phyloP scores from a whole-genome alignment of 1,140 invertebrate species.

The Lepidurus packardi region DNA sequence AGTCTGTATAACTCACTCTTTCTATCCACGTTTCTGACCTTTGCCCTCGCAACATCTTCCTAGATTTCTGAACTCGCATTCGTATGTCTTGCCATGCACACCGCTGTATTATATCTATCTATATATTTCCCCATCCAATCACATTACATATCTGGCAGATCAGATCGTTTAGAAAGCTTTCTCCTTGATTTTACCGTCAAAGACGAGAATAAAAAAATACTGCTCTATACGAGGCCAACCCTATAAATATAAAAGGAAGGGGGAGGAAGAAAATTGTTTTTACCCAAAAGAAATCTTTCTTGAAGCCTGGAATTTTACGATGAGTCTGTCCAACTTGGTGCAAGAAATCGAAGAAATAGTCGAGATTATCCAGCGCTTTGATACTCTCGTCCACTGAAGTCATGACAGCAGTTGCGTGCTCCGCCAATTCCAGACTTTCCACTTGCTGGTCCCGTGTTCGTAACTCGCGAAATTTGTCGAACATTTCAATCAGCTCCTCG shows the following conservation, averaged over 20 bases:
- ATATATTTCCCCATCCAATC: background rate
- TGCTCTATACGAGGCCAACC: too few species aligned
- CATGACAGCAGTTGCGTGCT: constrained; percentile 85
- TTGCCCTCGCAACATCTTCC: background rate
- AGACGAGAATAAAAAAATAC: background rate
- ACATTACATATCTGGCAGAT: constrained; percentile 13
- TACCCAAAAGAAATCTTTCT: constrained; percentile 81
- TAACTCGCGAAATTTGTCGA: constrained; percentile 66
- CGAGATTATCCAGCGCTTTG: constrained; percentile 73
- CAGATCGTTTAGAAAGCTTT: constrained; percentile 25
- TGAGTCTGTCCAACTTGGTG: constrained; percentile 76
- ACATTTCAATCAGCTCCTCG: constrained; percentile 65
- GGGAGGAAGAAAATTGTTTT: constrained; percentile 40
- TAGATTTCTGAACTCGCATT: background rate
- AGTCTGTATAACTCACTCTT: constrained; percentile 15
- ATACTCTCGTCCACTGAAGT: constrained; percentile 72
- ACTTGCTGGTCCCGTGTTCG: constrained; percentile 73
- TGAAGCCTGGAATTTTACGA: constrained; percentile 72
- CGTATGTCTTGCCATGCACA: background rate
- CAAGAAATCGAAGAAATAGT: constrained; percentile 73
- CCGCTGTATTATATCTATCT: background rate
- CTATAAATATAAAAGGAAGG: constrained; percentile 13
- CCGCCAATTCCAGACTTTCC: constrained; percentile 69
- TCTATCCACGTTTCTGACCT: background rate
- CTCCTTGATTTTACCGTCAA: constrained; percentile 1